Conservation (phyloP, 2,797 vertebrate genomes). For the Xiphorhynchus erythropygius region DNA sequence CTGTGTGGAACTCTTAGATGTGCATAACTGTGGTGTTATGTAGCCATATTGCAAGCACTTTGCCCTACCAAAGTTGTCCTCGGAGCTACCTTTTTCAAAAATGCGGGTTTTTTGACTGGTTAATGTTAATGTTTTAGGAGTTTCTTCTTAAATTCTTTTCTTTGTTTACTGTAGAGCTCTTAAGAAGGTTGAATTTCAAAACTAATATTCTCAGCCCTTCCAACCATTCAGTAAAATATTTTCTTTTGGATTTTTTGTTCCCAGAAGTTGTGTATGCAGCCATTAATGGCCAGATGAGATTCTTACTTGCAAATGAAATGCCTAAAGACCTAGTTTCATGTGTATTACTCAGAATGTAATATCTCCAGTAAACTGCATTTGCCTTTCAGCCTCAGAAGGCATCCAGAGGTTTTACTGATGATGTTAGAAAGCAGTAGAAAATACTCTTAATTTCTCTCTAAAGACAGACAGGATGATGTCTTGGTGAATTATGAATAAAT, state of each 20-base stretch:
- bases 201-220: neutral
- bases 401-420: neutral
- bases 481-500: neutral
- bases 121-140: neutral
- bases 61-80: neutral
- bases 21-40: neutral
- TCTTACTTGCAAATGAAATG: neutral
- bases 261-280: neutral
- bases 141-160: neutral
- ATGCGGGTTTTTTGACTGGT: neutral
- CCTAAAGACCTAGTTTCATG: neutral
- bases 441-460: neutral
- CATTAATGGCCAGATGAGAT: neutral
- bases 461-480: neutral
- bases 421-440: neutral
- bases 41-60: neutral
- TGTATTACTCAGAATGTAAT: neutral
- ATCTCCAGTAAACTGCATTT: neutral
- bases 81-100: neutral
- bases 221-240: neutral
- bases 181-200: neutral
- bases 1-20: accelerated
- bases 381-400: neutral
- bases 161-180: neutral
- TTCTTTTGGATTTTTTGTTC: neutral